These are phyloP conservation scores for Pocillopora meandrina DNA, from an alignment of 92 coral and sea anemone genomes.

Conservation along the genomic window DNA sequence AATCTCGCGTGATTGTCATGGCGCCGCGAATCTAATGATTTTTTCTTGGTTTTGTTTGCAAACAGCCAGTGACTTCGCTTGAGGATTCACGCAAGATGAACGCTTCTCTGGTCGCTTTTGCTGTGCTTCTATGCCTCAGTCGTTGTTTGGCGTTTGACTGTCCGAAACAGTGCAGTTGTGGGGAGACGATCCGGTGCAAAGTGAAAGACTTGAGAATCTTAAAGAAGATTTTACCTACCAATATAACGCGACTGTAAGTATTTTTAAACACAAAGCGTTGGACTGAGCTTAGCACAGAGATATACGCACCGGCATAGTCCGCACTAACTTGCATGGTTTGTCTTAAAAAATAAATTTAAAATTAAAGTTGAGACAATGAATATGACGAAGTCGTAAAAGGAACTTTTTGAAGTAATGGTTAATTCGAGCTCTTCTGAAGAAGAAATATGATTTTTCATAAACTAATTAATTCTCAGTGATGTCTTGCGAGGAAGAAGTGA, in stretches of 20 bases:
- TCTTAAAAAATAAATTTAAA: too few species aligned
- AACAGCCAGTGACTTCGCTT: neutral
- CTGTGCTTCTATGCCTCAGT: neutral
- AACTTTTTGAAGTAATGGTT: too few species aligned
- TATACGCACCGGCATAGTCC: too few species aligned
- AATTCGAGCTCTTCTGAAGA: too few species aligned
- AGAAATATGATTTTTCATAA: too few species aligned
- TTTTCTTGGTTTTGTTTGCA: slow-evolving; percentile 26
- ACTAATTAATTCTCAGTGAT: too few species aligned
- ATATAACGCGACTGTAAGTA: slow-evolving; percentile 91
- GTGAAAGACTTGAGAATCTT: slow-evolving; percentile 71
- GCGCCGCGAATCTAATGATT: slow-evolving; percentile 19
- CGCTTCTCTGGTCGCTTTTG: slow-evolving; percentile 1
- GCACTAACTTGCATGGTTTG: too few species aligned
- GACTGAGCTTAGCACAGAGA: too few species aligned
- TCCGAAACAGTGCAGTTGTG: slow-evolving; percentile 73
- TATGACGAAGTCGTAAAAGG: too few species aligned
- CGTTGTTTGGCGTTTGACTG: slow-evolving; percentile 42
- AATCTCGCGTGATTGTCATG: slow-evolving; percentile 40
- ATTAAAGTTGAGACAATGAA: too few species aligned
- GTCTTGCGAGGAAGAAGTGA: too few species aligned
- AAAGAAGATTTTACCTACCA: slow-evolving; percentile 64
- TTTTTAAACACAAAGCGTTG: too few species aligned
- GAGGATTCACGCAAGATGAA: slow-evolving; percentile 36
- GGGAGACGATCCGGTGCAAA: slow-evolving; percentile 59